A percentile compares a stretch with the other conserved stretches of the same genome.
Conservation (phyloP, 2,113 vertebrate species). For the Gavialis gangeticus region DNA sequence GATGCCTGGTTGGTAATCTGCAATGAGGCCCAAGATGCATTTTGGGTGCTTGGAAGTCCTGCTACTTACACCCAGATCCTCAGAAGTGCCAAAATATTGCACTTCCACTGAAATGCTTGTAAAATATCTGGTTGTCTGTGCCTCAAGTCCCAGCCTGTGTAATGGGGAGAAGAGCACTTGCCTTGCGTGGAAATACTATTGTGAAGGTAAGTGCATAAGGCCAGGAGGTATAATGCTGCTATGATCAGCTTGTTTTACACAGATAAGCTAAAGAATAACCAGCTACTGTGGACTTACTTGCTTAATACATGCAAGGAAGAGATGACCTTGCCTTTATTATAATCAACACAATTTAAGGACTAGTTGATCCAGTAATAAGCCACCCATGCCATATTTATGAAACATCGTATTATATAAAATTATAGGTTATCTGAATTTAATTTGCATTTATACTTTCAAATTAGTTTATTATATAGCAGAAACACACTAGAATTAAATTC, state of each 20-base stretch:
- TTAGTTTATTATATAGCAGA: conserved; percentile 69
- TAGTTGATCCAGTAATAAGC: conserved; percentile 11
- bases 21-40: too few relatives aligned
- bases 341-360: not conserved
- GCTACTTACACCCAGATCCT: too few relatives aligned
- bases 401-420: conserved; percentile 44
- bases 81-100: too few relatives aligned
- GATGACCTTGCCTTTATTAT: conserved; percentile 6
- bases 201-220: fast-evolving
- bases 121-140: fast-evolving
- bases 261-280: not conserved
- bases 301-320: fast-evolving
- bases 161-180: not conserved
- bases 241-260: fast-evolving
- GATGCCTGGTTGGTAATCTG: too few relatives aligned
- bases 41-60: too few relatives aligned
- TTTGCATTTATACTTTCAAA: conserved; percentile 70
- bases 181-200: not conserved
- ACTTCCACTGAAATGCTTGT: not conserved
- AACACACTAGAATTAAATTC: conserved; percentile 75
- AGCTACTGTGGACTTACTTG: not conserved
- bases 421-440: conserved; percentile 72
- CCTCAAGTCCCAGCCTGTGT: fast-evolving
- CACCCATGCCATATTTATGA: conserved; percentile 64
- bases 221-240: fast-evolving